Base-by-base conservation (phyloP, 2,888 invertebrate species). In the Spatulosminthurus flaviceps region DNA sequence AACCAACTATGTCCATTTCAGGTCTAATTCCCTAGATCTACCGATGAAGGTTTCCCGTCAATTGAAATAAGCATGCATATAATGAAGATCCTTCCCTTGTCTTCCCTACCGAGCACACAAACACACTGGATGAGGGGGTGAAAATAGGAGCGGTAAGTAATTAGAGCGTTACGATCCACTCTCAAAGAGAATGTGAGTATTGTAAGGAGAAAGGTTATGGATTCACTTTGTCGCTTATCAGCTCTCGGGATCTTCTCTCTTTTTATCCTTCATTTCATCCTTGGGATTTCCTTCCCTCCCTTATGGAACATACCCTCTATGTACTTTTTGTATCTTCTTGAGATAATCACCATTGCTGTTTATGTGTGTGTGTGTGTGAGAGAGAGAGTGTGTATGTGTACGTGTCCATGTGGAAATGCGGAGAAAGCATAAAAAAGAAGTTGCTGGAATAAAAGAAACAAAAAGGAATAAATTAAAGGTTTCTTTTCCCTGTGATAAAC, bases 1-100 rank as follows among this genome's bases (percentile, higher is more conserved):
- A 51, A 5, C 51, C 51, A 51, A 16, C 51, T 51, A 51, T 51
- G 51, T 51, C 51, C 51, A 51, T 51, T 51, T 51, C 51, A n/a
- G 16, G 51, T 51, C 51, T 51, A 51, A 51, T 51, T 51, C 51
- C 51, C 9, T n/a, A 51, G 51, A 51, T 51, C 16, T n/a, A 51
- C 51, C 5, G 16, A 51, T 51, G 51, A 51, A 51, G 51, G 51
- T 51, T 51, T 7, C 13, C 51, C 51, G 1, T 51, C 19, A 19
- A 51, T n/a, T 13, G 51, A 51, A n/a, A n/a, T 51, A 51, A 51
- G n/a, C 16, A 41, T 41, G 41, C 41, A 41, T 41, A 13, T n/a
- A n/a, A n/a, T n/a, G n/a, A n/a, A n/a, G n/a, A n/a, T n/a, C n/a
- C n/a, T n/a, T n/a, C n/a, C n/a, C n/a, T n/a, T n/a, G n/a, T n/a